phyloP scores from a whole-genome alignment of 2,113 vertebrate genomes.

The Elephantulus edwardii region DNA sequence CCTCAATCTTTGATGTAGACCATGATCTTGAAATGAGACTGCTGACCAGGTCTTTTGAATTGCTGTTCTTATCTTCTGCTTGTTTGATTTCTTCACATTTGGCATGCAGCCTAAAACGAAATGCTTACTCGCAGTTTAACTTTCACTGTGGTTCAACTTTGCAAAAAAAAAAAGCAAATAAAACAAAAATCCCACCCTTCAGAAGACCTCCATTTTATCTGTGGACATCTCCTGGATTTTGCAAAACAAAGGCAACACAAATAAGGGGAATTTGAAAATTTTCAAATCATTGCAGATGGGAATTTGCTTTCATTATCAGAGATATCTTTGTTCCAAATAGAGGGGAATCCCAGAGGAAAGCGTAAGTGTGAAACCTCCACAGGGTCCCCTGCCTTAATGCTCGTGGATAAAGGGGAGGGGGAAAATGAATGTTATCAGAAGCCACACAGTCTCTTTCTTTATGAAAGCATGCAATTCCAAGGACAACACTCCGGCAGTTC shows the following conservation, averaged over 20 bases:
- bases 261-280: slow-evolving; percentile 55
- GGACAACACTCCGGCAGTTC: not conserved
- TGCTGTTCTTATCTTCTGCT: slow-evolving; percentile 65
- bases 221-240: slow-evolving; percentile 61
- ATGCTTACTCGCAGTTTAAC: not conserved
- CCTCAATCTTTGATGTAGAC: not conserved
- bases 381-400: not conserved
- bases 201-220: slow-evolving; percentile 34
- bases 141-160: slow-evolving; percentile 33
- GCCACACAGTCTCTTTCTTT: not conserved
- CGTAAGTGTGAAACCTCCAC: not conserved
- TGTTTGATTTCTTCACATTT: slow-evolving; percentile 70
- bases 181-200: too few species aligned
- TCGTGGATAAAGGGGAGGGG: not conserved
- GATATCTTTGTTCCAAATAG: not conserved
- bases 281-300: slow-evolving; percentile 33
- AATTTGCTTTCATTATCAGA: slow-evolving; percentile 33
- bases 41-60: slow-evolving; percentile 32
- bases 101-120: slow-evolving; percentile 48
- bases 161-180: slow-evolving; percentile 40
- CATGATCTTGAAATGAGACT: slow-evolving; percentile 22
- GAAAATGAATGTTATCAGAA: not conserved
- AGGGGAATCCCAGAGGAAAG: slow-evolving; percentile 25
- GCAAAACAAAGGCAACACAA: slow-evolving; percentile 50
- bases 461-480: not conserved